phyloP scores from a whole-genome alignment of 2,797 vertebrate genomes.

The Amblyraja radiata region DNA sequence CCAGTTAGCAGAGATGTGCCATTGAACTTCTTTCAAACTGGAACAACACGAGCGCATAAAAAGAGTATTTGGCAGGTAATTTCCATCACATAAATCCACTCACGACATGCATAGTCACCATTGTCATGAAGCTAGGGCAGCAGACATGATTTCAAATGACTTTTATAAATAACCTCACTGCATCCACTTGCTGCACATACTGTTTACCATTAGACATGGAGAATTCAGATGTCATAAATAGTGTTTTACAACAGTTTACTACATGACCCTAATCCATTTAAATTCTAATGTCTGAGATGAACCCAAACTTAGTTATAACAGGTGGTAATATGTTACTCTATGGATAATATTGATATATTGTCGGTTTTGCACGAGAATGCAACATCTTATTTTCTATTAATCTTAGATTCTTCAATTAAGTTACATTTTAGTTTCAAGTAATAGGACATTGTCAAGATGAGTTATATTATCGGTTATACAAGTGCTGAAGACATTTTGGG shows the following conservation, averaged over 20 bases:
- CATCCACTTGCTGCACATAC: not conserved
- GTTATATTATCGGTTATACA: too few species aligned
- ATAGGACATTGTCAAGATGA: too few species aligned
- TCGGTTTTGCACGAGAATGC: not conserved
- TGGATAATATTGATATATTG: not conserved
- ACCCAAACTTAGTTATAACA: not conserved
- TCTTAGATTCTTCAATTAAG: too few species aligned
- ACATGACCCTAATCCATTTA: not conserved
- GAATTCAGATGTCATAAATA: not conserved
- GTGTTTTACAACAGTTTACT: not conserved
- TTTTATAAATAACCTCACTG: not conserved
- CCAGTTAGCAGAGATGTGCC: not conserved
- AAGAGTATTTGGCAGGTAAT: not conserved
- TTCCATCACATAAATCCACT: conserved; percentile 4
- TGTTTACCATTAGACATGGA: not conserved
- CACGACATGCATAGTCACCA: not conserved
- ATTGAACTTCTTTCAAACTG: not conserved
- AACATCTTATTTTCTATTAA: not conserved
- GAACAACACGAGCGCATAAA: not conserved
- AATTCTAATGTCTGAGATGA: not conserved
- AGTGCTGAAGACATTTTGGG: not conserved
- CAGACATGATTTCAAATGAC: not conserved
- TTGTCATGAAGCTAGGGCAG: conserved; percentile 7
- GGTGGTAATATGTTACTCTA: not conserved
- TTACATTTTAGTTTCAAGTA: not conserved